Evolutionary conservation across 2,797 vertebrate species (phyloP).

Genomic region (Alfaro cultratus): DNA sequence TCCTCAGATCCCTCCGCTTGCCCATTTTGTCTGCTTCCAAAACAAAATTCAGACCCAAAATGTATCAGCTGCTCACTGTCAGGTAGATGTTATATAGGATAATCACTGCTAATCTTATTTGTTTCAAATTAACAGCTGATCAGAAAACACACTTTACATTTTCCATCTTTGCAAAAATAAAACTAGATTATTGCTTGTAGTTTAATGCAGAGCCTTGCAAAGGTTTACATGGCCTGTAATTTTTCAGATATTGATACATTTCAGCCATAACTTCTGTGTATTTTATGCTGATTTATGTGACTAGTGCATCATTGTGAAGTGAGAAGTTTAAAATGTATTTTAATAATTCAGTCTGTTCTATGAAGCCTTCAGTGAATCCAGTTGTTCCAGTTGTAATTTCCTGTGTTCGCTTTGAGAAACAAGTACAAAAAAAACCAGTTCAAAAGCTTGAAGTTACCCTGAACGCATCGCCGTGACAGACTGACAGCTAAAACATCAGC

Average conservation of each 20-base stretch:
- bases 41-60: background rate
- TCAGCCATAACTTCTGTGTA: background rate
- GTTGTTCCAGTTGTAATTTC: slow-evolving; percentile 9
- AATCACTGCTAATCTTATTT: background rate
- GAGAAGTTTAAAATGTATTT: no score
- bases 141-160: background rate
- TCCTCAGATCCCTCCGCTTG: background rate
- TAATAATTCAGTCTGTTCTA: no score
- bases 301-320: background rate
- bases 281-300: background rate
- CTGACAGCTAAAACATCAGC: slow-evolving; percentile 14
- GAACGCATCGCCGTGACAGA: slow-evolving; percentile 22
- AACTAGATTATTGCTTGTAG: background rate
- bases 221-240: background rate
- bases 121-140: background rate
- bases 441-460: background rate
- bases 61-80: background rate
- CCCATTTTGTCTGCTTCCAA: background rate
- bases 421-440: slow-evolving; percentile 9
- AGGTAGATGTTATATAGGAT: background rate
- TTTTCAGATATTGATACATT: background rate
- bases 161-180: background rate
- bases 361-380: no score
- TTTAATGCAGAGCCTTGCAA: background rate
- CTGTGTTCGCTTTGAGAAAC: background rate